Conservation (phyloP, 2,888 invertebrate species). For the Pseudanteris insignis region DNA sequence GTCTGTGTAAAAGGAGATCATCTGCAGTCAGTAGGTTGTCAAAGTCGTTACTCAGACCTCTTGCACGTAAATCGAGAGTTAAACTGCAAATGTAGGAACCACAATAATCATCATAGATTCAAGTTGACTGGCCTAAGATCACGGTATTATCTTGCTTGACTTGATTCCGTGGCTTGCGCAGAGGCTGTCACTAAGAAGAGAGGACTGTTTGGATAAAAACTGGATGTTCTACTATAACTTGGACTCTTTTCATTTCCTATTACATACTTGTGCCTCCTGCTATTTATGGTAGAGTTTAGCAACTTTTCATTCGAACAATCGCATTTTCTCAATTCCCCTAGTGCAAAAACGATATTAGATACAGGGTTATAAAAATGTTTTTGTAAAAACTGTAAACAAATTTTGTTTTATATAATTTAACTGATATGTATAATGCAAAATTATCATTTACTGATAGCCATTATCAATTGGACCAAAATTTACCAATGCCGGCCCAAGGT, state of each 20-base stretch:
- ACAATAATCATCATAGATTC: constrained; percentile 49
- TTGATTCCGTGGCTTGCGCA: constrained; percentile 25
- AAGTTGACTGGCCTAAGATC: constrained; percentile 51
- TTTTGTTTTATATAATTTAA: too few relatives aligned
- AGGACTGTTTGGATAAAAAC: constrained; percentile 25
- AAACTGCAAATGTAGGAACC: constrained; percentile 14
- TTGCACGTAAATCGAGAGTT: constrained; percentile 23
- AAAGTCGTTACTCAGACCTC: not conserved
- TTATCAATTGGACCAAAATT: too few relatives aligned
- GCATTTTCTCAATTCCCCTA: not conserved
- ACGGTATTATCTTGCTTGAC: constrained; percentile 47
- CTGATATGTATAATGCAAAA: too few relatives aligned
- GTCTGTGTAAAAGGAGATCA: too few relatives aligned
- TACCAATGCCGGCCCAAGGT: too few relatives aligned
- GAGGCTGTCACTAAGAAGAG: constrained; percentile 18
- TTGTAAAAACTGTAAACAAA: too few relatives aligned
- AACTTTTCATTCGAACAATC: not conserved
- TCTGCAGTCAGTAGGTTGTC: constrained; percentile 10
- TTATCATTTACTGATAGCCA: too few relatives aligned
- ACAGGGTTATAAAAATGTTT: too few relatives aligned
- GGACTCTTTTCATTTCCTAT: constrained; percentile 30
- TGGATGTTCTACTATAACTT: constrained; percentile 38
- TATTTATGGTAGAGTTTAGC: constrained; percentile 1
- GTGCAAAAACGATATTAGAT: too few relatives aligned
- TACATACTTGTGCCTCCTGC: constrained; percentile 8